phyloP scores from a whole-genome alignment of 2,113 vertebrate species.

The Phocoena phocoena region DNA sequence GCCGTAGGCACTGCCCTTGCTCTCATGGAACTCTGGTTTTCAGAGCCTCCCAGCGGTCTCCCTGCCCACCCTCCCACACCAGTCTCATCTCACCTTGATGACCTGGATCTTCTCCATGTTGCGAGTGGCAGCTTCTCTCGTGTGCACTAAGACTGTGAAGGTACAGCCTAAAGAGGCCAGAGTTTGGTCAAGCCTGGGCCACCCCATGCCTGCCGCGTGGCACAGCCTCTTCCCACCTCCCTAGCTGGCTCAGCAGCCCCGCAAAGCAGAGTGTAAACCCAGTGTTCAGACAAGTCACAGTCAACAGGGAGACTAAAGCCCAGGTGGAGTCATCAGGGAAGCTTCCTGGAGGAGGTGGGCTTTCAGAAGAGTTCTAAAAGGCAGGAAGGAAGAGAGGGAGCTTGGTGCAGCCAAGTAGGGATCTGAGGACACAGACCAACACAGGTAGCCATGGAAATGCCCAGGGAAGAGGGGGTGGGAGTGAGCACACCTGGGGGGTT shows the following conservation, averaged over 20 bases:
- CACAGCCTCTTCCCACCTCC: neutral
- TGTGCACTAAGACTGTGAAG: slow-evolving; percentile 98
- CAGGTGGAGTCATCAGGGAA: neutral
- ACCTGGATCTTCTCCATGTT: slow-evolving; percentile 99
- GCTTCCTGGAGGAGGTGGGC: neutral
- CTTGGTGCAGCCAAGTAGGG: neutral
- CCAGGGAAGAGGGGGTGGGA: neutral
- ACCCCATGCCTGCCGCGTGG: neutral
- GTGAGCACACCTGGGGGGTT: slow-evolving; percentile 92
- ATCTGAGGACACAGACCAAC: neutral
- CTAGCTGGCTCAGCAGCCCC: neutral
- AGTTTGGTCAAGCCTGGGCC: neutral
- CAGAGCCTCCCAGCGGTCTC: neutral
- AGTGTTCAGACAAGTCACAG: neutral
- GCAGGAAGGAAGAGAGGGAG: neutral
- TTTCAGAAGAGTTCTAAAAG: neutral
- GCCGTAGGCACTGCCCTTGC: neutral
- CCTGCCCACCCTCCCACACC: neutral
- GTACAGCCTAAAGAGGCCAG: slow-evolving; percentile 89
- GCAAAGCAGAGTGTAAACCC: neutral
- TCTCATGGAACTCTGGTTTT: rapidly evolving
- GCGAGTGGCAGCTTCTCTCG: slow-evolving; percentile 94
- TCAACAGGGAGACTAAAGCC: neutral
- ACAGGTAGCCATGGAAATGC: neutral
- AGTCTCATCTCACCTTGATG: slow-evolving; percentile 90